A percentile compares a stretch with the other conserved stretches of the same genome.
Conservation (phyloP, 2,113 vertebrate species). For the Oplegnathus fasciatus region DNA sequence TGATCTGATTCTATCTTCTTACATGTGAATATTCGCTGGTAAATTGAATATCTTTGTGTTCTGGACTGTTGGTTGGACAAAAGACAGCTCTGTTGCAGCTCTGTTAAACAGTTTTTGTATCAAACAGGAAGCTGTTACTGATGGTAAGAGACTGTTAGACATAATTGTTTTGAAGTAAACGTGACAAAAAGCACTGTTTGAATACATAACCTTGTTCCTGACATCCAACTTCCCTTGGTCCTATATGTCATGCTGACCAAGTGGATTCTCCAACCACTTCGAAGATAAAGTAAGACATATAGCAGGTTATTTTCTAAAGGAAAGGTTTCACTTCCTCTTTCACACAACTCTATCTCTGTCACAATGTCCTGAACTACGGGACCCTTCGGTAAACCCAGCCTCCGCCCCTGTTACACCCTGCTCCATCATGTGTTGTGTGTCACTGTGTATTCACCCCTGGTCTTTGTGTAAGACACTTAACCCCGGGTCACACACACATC, state of each 20-base stretch:
- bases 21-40: background rate
- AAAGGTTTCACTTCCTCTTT: constrained; percentile 53
- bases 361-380: constrained; percentile 23
- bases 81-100: background rate
- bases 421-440: constrained; percentile 17
- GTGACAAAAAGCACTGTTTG: background rate
- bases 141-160: background rate
- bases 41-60: background rate
- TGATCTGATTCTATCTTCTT: background rate
- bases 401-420: background rate
- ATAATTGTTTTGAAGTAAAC: background rate
- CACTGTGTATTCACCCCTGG: constrained; percentile 14
- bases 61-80: background rate
- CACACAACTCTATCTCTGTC: constrained; percentile 35
- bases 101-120: background rate
- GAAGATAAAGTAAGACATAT: constrained; percentile 24
- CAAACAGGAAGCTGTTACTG: background rate
- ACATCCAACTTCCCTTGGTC: background rate
- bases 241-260: constrained; percentile 21
- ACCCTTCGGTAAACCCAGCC: constrained; percentile 34
- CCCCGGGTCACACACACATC: constrained; percentile 56
- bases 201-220: background rate
- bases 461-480: constrained; percentile 51
- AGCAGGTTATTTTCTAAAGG: constrained; percentile 41
- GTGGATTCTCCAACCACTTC: background rate